phyloP scores from a whole-genome alignment of 1,140 invertebrate species.

The Papilio xuthus region DNA sequence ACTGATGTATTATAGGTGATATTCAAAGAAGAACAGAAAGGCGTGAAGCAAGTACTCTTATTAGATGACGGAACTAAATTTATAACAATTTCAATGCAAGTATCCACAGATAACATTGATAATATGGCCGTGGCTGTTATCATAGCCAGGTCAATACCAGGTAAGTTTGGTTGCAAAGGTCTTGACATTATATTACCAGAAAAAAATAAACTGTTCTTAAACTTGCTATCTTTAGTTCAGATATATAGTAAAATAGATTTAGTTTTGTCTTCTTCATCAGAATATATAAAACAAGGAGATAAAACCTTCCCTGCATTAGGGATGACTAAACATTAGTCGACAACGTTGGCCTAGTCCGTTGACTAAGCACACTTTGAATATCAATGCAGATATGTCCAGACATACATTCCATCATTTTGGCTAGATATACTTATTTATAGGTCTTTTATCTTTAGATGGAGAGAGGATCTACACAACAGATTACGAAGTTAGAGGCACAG shows the following conservation, averaged over 20 bases:
- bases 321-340: too few species aligned
- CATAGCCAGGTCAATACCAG: conserved; percentile 86
- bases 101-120: conserved; percentile 82
- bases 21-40: conserved; percentile 92
- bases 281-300: too few species aligned
- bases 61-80: conserved; percentile 92
- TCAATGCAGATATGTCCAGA: too few species aligned
- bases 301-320: too few species aligned
- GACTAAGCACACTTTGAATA: too few species aligned
- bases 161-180: conserved; percentile 64
- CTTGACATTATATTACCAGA: neutral
- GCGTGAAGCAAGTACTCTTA: conserved; percentile 92
- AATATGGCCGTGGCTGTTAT: conserved; percentile 84
- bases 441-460: conserved; percentile 83
- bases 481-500: conserved; percentile 69
- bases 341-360: too few species aligned
- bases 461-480: conserved; percentile 90
- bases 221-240: too few species aligned
- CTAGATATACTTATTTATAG: too few species aligned
- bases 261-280: too few species aligned
- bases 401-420: too few species aligned
- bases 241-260: too few species aligned
- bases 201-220: too few species aligned
- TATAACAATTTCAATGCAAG: conserved; percentile 89
- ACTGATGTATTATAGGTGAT: conserved; percentile 83